Evolutionary conservation across 2,113 vertebrate species (phyloP).

Genomic region (Podocnemis expansa): DNA sequence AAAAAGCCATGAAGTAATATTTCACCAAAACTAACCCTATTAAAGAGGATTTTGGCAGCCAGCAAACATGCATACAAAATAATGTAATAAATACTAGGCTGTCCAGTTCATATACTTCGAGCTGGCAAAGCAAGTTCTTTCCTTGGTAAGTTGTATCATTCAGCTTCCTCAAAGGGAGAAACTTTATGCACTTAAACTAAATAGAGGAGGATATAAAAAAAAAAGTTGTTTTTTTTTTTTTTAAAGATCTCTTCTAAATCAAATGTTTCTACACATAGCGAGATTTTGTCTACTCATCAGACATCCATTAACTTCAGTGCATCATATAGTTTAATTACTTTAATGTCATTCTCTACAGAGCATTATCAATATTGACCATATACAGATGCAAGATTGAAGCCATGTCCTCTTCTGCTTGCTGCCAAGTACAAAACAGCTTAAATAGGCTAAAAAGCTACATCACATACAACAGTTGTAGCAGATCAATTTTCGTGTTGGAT

Average conservation of each 20-base stretch:
- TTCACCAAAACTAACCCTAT: background rate
- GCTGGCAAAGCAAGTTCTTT: background rate
- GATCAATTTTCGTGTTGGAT: conserved; percentile 60
- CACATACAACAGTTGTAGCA: conserved; percentile 64
- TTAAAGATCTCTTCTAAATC: background rate
- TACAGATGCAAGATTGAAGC: conserved; percentile 73
- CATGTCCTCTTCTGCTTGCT: conserved; percentile 60
- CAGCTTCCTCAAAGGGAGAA: background rate
- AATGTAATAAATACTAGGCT: background rate
- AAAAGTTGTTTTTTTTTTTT: too few species aligned
- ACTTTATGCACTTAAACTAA: background rate
- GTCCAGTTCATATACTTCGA: background rate
- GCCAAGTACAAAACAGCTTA: conserved; percentile 76
- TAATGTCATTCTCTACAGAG: conserved; percentile 79
- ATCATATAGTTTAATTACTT: conserved; percentile 74
- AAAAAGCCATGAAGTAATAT: background rate
- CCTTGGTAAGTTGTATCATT: background rate
- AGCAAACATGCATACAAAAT: background rate
- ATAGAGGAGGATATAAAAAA: background rate
- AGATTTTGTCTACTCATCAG: conserved; percentile 62
- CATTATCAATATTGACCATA: conserved; percentile 73
- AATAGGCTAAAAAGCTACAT: conserved; percentile 72
- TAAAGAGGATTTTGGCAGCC: background rate
- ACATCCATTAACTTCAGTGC: conserved; percentile 69
- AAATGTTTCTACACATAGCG: conserved; percentile 22